Evolutionary conservation across 2,888 invertebrate genomes (phyloP).

Genomic region (Drosophila tripunctata): DNA sequence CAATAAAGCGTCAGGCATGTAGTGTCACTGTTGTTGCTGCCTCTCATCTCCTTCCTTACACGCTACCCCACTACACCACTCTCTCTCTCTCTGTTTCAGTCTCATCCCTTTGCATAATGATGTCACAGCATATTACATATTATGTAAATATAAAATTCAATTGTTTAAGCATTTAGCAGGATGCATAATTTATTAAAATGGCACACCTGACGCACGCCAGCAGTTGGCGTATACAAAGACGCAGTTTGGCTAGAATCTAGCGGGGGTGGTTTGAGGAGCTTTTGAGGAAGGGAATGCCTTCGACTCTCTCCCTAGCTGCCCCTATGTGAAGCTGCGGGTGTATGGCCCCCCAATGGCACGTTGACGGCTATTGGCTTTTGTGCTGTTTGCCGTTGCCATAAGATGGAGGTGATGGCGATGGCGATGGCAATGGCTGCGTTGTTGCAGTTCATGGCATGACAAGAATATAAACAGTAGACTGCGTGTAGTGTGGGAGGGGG

Average conservation of each 20-base stretch:
- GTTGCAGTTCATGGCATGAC: conserved; percentile 64
- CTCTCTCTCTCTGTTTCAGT: too few relatives aligned
- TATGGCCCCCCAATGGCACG: conserved; percentile 27
- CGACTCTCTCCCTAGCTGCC: neutral
- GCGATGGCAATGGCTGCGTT: conserved; percentile 13
- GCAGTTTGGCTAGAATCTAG: conserved; percentile 32
- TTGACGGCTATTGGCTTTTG: conserved; percentile 77
- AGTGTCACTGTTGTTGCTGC: conserved; percentile 2
- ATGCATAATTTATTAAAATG: conserved; percentile 84
- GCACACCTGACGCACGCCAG: conserved; percentile 81
- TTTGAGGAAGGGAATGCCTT: neutral
- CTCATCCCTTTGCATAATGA: conserved; percentile 64
- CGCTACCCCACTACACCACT: too few relatives aligned
- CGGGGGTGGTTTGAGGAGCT: neutral
- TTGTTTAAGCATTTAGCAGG: conserved; percentile 83
- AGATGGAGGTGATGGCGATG: conserved; percentile 9
- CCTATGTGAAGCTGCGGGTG: neutral
- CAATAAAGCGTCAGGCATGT: conserved; percentile 61
- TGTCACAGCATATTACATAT: conserved; percentile 80
- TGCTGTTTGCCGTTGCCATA: conserved; percentile 54
- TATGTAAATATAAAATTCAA: conserved; percentile 84
- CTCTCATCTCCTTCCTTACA: neutral
- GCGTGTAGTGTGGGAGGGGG: conserved; percentile 1
- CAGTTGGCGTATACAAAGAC: conserved; percentile 53
- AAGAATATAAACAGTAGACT: conserved; percentile 66